Evolutionary conservation across 2,888 invertebrate genomes (phyloP).

Genomic region (Melieria crassipennis): DNA sequence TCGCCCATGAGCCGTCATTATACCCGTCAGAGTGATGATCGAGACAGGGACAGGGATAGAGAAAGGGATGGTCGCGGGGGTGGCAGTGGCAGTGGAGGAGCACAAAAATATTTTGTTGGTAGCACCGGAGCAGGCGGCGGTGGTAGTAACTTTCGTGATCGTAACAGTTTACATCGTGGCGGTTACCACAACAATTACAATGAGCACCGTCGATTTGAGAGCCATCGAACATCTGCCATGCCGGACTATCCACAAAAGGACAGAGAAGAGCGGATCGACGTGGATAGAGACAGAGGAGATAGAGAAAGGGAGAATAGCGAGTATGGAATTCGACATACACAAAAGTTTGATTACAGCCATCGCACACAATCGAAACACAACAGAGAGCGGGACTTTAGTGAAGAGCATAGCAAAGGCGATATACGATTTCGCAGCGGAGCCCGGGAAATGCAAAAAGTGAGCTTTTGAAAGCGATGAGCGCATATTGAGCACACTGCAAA

Average conservation of each 20-base stretch:
- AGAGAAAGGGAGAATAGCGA: conserved; percentile 54
- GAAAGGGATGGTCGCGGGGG: conserved; percentile 44
- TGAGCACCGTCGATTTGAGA: conserved; percentile 57
- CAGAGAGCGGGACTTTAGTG: conserved; percentile 54
- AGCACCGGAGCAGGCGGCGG: conserved; percentile 10
- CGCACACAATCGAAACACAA: conserved; percentile 44
- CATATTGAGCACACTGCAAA: background rate
- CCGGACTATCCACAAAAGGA: conserved; percentile 46
- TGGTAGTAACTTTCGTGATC: conserved; percentile 51
- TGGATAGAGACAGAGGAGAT: conserved; percentile 47
- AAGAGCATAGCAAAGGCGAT: conserved; percentile 55
- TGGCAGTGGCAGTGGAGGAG: conserved; percentile 42
- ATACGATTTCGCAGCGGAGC: conserved; percentile 52
- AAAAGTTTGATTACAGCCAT: conserved; percentile 50
- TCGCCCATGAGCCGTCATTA: conserved; percentile 48
- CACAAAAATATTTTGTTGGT: conserved; percentile 47
- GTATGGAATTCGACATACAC: conserved; percentile 50
- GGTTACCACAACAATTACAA: conserved; percentile 53
- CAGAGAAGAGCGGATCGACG: conserved; percentile 41
- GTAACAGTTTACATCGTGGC: conserved; percentile 52
- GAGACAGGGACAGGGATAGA: conserved; percentile 47
- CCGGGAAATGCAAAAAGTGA: conserved; percentile 56
- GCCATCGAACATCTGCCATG: conserved; percentile 43
- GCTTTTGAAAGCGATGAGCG: conserved; percentile 11
- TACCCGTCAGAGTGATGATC: conserved; percentile 53